Conservation (phyloP, 1,140 invertebrate genomes). For the Papilio polyxenes region DNA sequence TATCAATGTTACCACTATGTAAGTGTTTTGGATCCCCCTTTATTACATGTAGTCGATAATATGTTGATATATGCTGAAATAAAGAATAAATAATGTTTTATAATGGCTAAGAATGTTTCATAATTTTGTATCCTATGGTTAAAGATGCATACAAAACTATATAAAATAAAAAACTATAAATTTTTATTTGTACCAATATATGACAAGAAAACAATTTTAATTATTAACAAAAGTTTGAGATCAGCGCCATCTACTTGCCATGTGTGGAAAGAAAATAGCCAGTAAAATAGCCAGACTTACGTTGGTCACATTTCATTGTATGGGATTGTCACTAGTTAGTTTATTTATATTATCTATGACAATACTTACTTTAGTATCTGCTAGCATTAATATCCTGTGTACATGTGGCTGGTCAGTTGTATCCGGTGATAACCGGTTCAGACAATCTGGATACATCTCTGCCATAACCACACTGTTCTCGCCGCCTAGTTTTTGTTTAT, state of each 20-base stretch:
- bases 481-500: conserved; percentile 58
- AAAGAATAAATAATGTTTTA: not conserved
- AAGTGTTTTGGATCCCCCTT: conserved; percentile 57
- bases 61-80: conserved; percentile 71
- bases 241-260: not conserved
- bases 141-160: too few species aligned
- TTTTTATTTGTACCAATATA: too few species aligned
- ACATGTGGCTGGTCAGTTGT: conserved; percentile 70
- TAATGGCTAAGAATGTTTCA: not conserved
- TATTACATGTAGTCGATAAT: conserved; percentile 65
- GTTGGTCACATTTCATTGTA: too few species aligned
- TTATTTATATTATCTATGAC: not conserved
- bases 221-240: not conserved
- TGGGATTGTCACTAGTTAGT: too few species aligned
- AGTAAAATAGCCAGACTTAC: not conserved
- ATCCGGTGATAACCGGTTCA: conserved; percentile 68
- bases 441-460: conserved; percentile 71
- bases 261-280: not conserved
- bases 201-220: too few species aligned
- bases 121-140: not conserved
- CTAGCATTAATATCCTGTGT: conserved; percentile 71
- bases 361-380: conserved; percentile 70
- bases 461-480: conserved; percentile 62
- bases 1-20: conserved; percentile 36
- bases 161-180: too few species aligned